Base-by-base conservation (phyloP, 1,140 invertebrate genomes). In the Drosophila yakuba region DNA sequence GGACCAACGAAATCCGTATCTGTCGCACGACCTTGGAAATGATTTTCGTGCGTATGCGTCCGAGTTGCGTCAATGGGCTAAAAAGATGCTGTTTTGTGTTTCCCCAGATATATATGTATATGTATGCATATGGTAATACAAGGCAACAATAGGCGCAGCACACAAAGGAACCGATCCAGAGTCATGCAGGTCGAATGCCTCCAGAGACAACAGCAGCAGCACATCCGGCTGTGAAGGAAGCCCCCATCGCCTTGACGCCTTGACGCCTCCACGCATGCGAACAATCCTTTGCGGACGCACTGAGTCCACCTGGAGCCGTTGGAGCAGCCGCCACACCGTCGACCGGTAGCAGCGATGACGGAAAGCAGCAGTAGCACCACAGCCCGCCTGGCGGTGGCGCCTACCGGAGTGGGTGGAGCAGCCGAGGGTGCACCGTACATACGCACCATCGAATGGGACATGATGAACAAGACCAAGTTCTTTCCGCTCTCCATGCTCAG, bases 381-480 rank as follows among this genome's bases (percentile, higher is more conserved):
- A n/a, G 71, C 66, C 44, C 74, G 66, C 61, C 79, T 68, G 35
- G 62, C 66, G 39, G 73, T 83, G 62, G 51, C 71, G 28, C 36
- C 78, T 45, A 55, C 55, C 25, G 61, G 64, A 6, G 60, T 54
- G 20, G 54, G 57, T 28, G 78, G 10, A 52, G 56, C 11, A 41
- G 57, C 50, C 17, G 74, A 85, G 35, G 71, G 80, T 12, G 52
- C 94, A 10, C 93, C 94, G 58, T 94, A 95, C 50, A 96, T 98
- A 71, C 95, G 95, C 39, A 97, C 96, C n/a, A 99, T 99, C 75
- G 98, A 99, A 93, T 99, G 98, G 97, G 95, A 98, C 66, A 99
- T 99, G 98, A 97, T 99, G 97, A 97, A 99, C 93, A 98, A 99
- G 86, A 95, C 94, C 92, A 98, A 95, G 94, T 98, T 96, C 94